Percentiles rank a stretch among this genome's conserved stretches.
phyloP scores from a whole-genome alignment of 1,140 invertebrate species.

The Mercenaria mercenaria region DNA sequence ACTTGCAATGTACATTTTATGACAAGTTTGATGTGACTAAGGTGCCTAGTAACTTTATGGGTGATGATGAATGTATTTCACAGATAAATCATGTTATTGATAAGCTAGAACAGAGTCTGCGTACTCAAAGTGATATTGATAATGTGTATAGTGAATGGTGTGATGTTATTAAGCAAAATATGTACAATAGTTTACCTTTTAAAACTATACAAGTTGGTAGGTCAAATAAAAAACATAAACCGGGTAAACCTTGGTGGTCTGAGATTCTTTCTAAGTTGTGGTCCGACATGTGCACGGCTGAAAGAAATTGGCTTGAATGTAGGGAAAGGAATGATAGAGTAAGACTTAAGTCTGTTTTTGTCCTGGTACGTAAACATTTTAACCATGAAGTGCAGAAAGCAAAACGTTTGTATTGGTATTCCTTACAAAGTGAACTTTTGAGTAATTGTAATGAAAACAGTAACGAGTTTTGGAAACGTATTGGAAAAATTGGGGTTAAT shows the following conservation, averaged over 20 bases:
- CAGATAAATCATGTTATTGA: not conserved
- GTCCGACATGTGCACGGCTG: not conserved
- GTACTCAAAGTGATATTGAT: not conserved
- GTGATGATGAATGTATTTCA: not conserved
- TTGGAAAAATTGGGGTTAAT: slow-evolving; percentile 7
- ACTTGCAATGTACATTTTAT: too few relatives aligned
- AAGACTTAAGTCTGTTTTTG: not conserved
- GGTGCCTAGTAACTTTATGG: not conserved
- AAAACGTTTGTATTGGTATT: not conserved
- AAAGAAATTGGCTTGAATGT: slow-evolving; percentile 32
- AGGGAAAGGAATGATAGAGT: not conserved
- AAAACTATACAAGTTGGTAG: not conserved
- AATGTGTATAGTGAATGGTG: slow-evolving; percentile 4
- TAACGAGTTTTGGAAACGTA: not conserved
- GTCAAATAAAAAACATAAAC: not conserved
- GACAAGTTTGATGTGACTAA: slow-evolving; percentile 14
- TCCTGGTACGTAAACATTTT: not conserved
- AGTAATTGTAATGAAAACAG: not conserved
- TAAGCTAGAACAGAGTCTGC: slow-evolving; percentile 3
- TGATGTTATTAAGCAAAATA: not conserved
- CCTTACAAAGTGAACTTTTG: not conserved
- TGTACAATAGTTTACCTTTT: not conserved
- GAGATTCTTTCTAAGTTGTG: not conserved
- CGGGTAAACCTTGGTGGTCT: not conserved
- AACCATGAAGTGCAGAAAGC: not conserved